phyloP scores from a whole-genome alignment of 2,113 vertebrate genomes.

The Salminus brasiliensis region DNA sequence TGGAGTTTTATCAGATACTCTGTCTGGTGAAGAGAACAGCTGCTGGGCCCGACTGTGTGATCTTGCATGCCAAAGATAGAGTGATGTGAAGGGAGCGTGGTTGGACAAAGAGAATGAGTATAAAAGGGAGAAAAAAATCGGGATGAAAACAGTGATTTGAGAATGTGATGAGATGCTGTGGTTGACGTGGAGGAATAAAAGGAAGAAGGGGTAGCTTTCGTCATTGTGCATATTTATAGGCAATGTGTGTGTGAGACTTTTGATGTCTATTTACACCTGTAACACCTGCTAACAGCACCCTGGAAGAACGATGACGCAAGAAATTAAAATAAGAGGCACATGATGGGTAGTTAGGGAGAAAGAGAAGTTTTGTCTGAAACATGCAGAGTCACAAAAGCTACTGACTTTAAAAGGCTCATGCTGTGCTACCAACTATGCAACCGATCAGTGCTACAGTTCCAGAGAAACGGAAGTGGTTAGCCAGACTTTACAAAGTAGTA shows the following conservation, averaged over 20 bases:
- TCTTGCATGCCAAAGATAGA: slow-evolving; percentile 1
- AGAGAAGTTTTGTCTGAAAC: background rate
- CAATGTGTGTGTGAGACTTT: background rate
- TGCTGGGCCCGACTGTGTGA: background rate
- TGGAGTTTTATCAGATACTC: slow-evolving; percentile 7
- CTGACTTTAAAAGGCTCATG: background rate
- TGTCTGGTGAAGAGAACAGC: slow-evolving; percentile 23
- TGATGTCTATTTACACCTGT: background rate
- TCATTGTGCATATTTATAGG: background rate
- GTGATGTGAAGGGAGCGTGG: background rate
- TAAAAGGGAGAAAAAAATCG: background rate
- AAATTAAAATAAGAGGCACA: background rate
- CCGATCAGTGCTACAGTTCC: background rate
- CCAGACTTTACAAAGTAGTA: background rate
- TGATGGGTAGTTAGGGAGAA: background rate
- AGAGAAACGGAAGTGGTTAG: background rate
- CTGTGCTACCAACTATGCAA: background rate
- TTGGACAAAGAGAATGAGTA: background rate
- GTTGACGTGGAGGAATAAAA: background rate
- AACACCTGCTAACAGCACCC: background rate
- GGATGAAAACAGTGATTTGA: background rate
- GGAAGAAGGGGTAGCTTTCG: background rate
- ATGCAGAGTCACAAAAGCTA: background rate
- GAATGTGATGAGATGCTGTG: background rate
- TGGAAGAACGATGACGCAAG: background rate